Base-by-base conservation (phyloP, 2,888 invertebrate species). In the Tetragonisca angustula region DNA sequence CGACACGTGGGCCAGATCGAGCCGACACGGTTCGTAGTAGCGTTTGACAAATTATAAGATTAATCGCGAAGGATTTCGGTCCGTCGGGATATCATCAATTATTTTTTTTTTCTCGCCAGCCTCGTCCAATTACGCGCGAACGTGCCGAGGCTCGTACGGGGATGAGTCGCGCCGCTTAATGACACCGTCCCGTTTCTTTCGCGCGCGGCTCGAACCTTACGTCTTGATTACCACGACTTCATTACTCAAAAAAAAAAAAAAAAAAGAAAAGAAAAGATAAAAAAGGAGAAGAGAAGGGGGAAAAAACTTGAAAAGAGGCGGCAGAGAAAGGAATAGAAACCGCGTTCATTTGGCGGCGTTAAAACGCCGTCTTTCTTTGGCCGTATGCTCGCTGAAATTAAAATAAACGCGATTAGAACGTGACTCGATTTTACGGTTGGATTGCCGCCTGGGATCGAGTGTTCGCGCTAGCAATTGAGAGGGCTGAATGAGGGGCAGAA, bases 31-130 rank as follows among this genome's bases (percentile, higher is more conserved):
- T 70, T 71, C 68, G 67, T 54, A 69, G 87, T 67, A 78, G 67
- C 76, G 79, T 75, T 84, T 87, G 87, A 87, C 87, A 87, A 87
- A 87, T 87, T 87, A 85, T 87, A 87, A 87, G 87, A 87, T 87
- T 87, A 87, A 87, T 87, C 84, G 87, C 76, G 49, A 64, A 84
- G 87, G 84, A 87, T 87, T 87, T 74, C 72, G 80, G 64, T 70
- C 83, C 75, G 81, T 76, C 62, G 76, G 85, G 87, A 76, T 82
- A 76, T 87, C 87, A 87, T 87, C 87, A 87, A 87, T 87, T 87
- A 87, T 86, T 86, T 81, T 83, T 85, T 85, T 79, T 52, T 73
- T 52, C 52, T 61, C 24, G 56, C 36, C n/a, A 59, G 54, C 67
- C 56, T 43, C 73, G 78, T 83, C 86, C 87, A 87, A 87, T 87